Percentiles rank a stretch among this genome's conserved stretches.
phyloP scores from a whole-genome alignment of 2,797 vertebrate species.

The Perodicticus potto region DNA sequence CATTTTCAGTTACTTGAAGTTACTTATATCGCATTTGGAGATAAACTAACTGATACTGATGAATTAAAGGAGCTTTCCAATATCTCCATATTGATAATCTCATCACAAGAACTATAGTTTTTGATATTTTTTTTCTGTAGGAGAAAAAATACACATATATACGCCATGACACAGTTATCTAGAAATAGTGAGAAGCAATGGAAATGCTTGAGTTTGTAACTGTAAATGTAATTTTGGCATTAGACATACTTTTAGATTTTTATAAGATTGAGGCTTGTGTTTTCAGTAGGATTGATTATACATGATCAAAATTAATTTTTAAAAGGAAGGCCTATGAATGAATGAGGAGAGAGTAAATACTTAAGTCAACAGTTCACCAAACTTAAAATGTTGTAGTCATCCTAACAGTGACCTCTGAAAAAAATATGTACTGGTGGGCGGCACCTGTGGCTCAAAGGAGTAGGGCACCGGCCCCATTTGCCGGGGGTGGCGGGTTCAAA shows the following conservation, averaged over 20 bases:
- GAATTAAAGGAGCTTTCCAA: not conserved
- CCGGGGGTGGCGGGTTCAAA: no score
- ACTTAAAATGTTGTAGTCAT: not conserved
- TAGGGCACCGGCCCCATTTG: no score
- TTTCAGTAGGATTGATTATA: not conserved
- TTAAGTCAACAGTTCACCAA: not conserved
- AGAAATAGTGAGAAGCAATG: not conserved
- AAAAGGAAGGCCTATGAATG: not conserved
- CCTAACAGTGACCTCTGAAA: not conserved
- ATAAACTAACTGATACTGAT: constrained; percentile 16
- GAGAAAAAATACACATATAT: not conserved
- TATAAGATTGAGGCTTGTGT: not conserved
- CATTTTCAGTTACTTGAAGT: constrained; percentile 39
- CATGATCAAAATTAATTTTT: not conserved
- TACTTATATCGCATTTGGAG: constrained; percentile 37
- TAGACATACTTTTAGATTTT: not conserved
- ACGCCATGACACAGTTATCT: not conserved
- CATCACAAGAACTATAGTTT: not conserved
- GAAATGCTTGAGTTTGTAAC: not conserved
- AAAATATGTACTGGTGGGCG: not conserved
- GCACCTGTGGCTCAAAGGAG: no score
- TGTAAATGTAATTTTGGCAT: not conserved
- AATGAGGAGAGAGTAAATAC: not conserved
- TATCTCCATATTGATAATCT: constrained; percentile 30
- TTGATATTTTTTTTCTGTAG: not conserved